These are phyloP conservation scores for Gymnoscopelus braueri DNA, from an alignment of 2,797 vertebrate species.

Conservation along the genomic window DNA sequence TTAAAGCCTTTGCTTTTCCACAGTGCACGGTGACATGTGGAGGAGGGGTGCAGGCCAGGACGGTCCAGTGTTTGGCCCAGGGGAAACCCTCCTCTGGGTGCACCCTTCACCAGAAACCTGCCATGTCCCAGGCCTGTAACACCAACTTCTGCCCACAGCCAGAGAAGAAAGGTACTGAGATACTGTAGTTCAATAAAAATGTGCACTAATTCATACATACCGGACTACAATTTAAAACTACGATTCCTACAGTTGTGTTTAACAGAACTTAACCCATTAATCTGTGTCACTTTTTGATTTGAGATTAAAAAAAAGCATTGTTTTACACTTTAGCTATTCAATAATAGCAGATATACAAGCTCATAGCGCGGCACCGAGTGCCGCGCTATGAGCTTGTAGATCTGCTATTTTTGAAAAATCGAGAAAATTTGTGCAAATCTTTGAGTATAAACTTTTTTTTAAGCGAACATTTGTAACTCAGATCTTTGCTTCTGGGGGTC, in stretches of 20 bases:
- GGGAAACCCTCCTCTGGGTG: constrained; percentile 80
- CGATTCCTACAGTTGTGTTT: neutral
- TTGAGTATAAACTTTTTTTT: too few relatives aligned
- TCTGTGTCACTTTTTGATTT: too few relatives aligned
- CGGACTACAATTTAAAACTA: neutral
- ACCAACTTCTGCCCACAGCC: constrained; percentile 86
- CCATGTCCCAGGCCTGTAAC: constrained; percentile 86
- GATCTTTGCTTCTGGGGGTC: too few relatives aligned
- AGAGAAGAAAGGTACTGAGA: constrained; percentile 75
- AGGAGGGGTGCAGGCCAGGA: constrained; percentile 86
- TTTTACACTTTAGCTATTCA: too few relatives aligned
- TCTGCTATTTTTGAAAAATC: too few relatives aligned
- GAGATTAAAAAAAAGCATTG: too few relatives aligned
- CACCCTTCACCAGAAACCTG: constrained; percentile 76
- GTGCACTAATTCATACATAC: neutral
- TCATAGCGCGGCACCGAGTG: too few relatives aligned
- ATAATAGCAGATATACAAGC: too few relatives aligned
- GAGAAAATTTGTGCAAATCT: too few relatives aligned
- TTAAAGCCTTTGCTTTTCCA: constrained; percentile 12
- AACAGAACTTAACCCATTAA: too few relatives aligned
- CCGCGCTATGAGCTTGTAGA: too few relatives aligned
- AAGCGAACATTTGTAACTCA: too few relatives aligned
- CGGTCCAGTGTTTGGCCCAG: constrained; percentile 83
- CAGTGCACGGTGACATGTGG: constrained; percentile 93
- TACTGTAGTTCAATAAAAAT: neutral